Conservation (phyloP, 1,140 invertebrate species). For the Drosophila carrolli region DNA sequence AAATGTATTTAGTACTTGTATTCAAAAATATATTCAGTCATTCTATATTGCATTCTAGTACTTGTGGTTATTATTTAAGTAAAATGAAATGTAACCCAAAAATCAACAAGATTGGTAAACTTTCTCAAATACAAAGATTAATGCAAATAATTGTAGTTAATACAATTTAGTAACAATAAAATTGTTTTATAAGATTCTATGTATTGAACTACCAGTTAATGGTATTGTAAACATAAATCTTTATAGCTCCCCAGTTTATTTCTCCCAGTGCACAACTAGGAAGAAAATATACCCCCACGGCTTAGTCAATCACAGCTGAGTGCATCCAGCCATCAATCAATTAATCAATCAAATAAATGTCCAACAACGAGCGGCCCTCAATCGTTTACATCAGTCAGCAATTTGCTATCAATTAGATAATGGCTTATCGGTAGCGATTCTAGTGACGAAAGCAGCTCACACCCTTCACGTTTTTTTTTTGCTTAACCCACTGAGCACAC, state of each 20-base stretch:
- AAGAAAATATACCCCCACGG: not conserved
- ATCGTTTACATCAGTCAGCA: conserved; percentile 56
- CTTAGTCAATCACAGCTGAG: conserved; percentile 51
- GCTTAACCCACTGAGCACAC: conserved; percentile 34
- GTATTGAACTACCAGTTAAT: too few relatives aligned
- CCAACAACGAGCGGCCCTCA: conserved; percentile 35
- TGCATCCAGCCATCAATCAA: conserved; percentile 59
- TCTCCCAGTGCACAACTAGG: conserved; percentile 29
- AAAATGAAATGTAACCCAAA: too few relatives aligned
- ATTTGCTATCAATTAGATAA: conserved; percentile 54
- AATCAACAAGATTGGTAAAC: too few relatives aligned
- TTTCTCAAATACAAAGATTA: too few relatives aligned
- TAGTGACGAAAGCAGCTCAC: conserved; percentile 37
- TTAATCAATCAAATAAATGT: conserved; percentile 59
- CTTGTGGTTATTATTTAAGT: too few relatives aligned
- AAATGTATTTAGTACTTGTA: too few relatives aligned
- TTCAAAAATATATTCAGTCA: too few relatives aligned
- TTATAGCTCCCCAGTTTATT: conserved; percentile 1
- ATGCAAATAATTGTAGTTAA: too few relatives aligned
- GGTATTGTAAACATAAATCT: too few relatives aligned
- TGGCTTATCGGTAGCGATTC: conserved; percentile 29
- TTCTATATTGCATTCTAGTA: too few relatives aligned
- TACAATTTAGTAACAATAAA: too few relatives aligned
- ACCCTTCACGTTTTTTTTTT: conserved; percentile 1
- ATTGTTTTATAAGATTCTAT: too few relatives aligned